Base-by-base conservation (phyloP, 2,888 invertebrate genomes). In the Ormyrus rosae region DNA sequence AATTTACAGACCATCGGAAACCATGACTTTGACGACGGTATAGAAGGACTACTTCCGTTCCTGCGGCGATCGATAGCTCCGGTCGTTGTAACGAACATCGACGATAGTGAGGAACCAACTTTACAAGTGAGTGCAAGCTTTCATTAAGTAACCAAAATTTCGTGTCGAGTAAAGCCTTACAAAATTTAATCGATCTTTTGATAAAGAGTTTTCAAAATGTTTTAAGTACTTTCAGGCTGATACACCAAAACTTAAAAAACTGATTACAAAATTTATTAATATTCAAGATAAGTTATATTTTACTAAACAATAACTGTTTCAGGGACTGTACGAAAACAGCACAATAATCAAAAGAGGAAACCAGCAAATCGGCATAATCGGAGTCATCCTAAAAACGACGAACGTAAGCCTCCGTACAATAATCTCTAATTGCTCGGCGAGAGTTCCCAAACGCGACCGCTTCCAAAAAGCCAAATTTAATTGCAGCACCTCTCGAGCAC, bases 11-110 rank as follows among this genome's bases (percentile, higher is more conserved):
- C 95, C 0, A 88, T 97, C 8, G 97, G 97, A 0, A 97, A 97
- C 89, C 97, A 97, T 86, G 97, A 97, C 89, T 97, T 97, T 86
- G 97, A 97, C 88, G 93, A 95, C 85, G 94, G 93, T 3, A 91
- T 96, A 1, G 93, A 91, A 8, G 96, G 96, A 0, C 90, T 96
- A 0, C 92, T 94, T 0, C 95, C 95, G 0, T 96, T 96, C 88
- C 87, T 97, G 60, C 89, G 94, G 84, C 90, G 90, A 0, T 87
- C 95, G 8, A 91, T 94, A 1, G 92, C 95, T 0, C 94, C 95
- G 0, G 93, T 96, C 88, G 90, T 97, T 58, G 95, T 94, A 6
- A 93, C 95, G 53, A 97, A 97, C 86, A 95, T 97, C 69, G 95
- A 97, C 88, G 93, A 93, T 6, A 91, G 91, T 0, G 87, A 92